These are phyloP conservation scores for Anoura caudifer DNA, from an alignment of 2,113 vertebrate species.

Conservation along the genomic window DNA sequence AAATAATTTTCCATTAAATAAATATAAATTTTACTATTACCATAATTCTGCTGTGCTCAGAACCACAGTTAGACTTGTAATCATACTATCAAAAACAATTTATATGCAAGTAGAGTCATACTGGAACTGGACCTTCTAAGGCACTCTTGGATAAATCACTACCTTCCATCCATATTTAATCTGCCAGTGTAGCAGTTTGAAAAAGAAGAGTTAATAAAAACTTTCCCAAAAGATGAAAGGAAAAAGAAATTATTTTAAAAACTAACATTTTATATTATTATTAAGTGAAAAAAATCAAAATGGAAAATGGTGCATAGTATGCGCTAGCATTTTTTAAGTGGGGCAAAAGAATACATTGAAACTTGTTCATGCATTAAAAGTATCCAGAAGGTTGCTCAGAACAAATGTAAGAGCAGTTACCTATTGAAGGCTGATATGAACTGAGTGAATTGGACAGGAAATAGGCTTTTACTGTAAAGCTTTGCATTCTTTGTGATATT, in stretches of 20 bases:
- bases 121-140: neutral
- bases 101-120: neutral
- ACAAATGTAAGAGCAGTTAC: neutral
- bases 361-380: neutral
- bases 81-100: neutral
- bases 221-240: neutral
- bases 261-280: neutral
- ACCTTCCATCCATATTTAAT: neutral
- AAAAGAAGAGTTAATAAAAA: neutral
- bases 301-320: neutral
- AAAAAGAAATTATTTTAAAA: neutral
- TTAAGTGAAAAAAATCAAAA: neutral
- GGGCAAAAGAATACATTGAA: neutral
- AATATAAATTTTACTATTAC: neutral
- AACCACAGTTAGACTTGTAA: neutral
- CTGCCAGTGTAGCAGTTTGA: neutral
- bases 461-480: neutral
- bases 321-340: neutral
- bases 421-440: neutral
- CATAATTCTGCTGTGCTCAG: neutral
- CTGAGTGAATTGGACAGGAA: neutral
- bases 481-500: neutral
- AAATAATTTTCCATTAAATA: neutral
- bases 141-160: neutral
- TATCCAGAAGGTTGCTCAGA: neutral